These are phyloP conservation scores for Martes martes DNA, from an alignment of 2,113 vertebrate genomes.

Conservation along the genomic window DNA sequence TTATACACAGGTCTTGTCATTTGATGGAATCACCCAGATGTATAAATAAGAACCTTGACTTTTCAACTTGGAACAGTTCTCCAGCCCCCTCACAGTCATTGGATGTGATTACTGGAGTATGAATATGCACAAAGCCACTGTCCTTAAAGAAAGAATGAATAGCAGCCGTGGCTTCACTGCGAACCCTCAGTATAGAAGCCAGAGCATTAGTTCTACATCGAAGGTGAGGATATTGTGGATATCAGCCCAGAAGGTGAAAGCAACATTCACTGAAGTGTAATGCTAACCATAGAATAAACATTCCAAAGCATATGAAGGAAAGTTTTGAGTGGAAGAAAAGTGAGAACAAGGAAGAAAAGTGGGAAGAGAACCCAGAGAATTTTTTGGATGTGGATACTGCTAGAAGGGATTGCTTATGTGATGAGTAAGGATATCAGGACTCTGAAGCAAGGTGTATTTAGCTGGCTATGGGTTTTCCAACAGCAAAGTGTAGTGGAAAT, in stretches of 20 bases:
- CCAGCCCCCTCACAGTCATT: too few relatives aligned
- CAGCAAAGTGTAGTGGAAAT: not conserved
- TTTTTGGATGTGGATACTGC: not conserved
- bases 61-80: not conserved
- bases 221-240: conserved; percentile 90
- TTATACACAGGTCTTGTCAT: not conserved
- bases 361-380: not conserved
- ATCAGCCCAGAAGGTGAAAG: not conserved
- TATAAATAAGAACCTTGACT: not conserved
- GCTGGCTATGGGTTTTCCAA: not conserved
- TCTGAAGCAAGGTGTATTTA: not conserved
- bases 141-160: conserved; percentile 93
- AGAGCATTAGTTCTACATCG: conserved; percentile 90
- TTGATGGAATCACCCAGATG: not conserved
- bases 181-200: conserved; percentile 90
- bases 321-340: not conserved
- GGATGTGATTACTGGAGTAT: too few relatives aligned
- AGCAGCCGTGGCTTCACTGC: conserved; percentile 91
- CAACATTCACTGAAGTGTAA: not conserved
- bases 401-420: not conserved
- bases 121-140: too few relatives aligned
- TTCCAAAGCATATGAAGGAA: not conserved
- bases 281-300: not conserved
- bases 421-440: not conserved
- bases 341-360: not conserved